A percentile compares a stretch with the other conserved stretches of the same genome.
Conservation (phyloP, 2,888 invertebrate genomes). For the Drosophila cognata region DNA sequence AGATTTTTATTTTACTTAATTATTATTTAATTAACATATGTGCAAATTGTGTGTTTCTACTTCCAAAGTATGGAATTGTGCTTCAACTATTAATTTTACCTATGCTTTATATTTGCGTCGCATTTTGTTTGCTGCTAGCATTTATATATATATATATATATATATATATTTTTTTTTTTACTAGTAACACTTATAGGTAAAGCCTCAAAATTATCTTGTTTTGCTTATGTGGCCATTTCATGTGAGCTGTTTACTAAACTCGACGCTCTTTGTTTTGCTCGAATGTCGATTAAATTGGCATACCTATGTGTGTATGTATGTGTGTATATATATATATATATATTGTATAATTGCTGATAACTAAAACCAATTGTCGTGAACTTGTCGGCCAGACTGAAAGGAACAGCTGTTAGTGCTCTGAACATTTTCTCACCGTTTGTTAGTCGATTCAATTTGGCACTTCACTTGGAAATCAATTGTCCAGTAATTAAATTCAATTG, state of each 20-base stretch:
- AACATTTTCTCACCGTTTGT: slow-evolving; percentile 46
- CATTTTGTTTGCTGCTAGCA: slow-evolving; percentile 32
- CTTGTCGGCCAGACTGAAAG: slow-evolving; percentile 20
- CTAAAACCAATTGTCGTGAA: slow-evolving; percentile 34
- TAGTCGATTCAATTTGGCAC: slow-evolving; percentile 64
- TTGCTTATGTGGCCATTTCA: slow-evolving; percentile 24
- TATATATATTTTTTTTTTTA: not conserved
- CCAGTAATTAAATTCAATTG: slow-evolving; percentile 71
- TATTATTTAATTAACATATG: slow-evolving; percentile 1
- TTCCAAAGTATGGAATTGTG: not conserved
- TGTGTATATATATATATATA: not conserved
- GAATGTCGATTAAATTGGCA: slow-evolving; percentile 2
- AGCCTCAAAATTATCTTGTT: slow-evolving; percentile 33
- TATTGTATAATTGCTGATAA: slow-evolving; percentile 33
- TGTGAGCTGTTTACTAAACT: slow-evolving; percentile 19
- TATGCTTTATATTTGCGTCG: slow-evolving; percentile 28
- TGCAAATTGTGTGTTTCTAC: not conserved
- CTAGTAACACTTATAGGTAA: slow-evolving; percentile 14
- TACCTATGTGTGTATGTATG: not conserved
- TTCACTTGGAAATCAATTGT: slow-evolving; percentile 58
- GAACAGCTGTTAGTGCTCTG: slow-evolving; percentile 24
- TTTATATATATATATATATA: slow-evolving; percentile 10
- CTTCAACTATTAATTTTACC: slow-evolving; percentile 10
- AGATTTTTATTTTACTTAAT: not conserved
- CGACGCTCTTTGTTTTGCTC: slow-evolving; percentile 28